These are phyloP conservation scores for Psittacara wagleri DNA, from an alignment of 2,113 vertebrate genomes.

Conservation along the genomic window DNA sequence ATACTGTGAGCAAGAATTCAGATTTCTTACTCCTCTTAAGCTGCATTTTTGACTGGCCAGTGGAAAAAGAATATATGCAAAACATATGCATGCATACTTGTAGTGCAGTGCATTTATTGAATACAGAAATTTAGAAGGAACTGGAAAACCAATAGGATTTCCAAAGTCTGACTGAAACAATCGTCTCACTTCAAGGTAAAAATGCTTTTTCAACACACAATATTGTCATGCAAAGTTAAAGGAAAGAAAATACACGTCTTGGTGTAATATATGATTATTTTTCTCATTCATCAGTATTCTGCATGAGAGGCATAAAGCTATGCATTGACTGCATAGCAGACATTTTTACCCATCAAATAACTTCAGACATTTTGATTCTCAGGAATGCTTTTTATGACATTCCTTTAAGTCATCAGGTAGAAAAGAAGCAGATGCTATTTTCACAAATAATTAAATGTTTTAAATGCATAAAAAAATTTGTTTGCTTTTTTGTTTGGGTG, in stretches of 20 bases:
- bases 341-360: background rate
- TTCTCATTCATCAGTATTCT: background rate
- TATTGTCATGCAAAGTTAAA: background rate
- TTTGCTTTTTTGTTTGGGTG: background rate
- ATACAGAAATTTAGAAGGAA: background rate
- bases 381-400: background rate
- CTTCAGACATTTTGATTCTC: background rate
- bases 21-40: background rate
- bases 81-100: background rate
- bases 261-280: background rate
- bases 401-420: background rate
- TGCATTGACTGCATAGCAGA: background rate
- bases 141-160: background rate
- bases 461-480: background rate
- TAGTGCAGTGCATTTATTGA: background rate
- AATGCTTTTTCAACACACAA: background rate
- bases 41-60: background rate
- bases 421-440: background rate
- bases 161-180: background rate
- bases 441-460: background rate
- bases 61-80: fast-evolving
- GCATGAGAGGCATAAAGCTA: background rate
- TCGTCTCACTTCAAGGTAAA: background rate
- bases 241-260: background rate
- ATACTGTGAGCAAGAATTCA: background rate